Evolutionary conservation across 2,113 vertebrate genomes (phyloP).

Genomic region (Trochalopteron elliotii): DNA sequence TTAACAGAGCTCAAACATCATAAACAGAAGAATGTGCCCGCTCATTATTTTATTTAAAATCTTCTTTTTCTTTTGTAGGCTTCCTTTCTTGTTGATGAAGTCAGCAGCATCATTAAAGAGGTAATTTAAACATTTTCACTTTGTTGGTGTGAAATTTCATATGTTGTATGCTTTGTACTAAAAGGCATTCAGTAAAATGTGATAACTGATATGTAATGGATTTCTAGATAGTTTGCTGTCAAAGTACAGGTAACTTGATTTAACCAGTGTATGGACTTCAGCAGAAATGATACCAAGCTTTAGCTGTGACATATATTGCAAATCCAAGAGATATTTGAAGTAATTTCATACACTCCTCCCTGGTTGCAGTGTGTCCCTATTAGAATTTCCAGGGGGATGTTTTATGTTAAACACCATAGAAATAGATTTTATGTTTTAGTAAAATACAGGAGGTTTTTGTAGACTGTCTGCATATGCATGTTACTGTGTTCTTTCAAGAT

Average conservation of each 20-base stretch:
- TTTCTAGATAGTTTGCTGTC: not conserved
- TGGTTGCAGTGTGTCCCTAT: not conserved
- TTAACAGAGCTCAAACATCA: not conserved
- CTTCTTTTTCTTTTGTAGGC: constrained; percentile 66
- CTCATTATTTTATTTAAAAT: not conserved
- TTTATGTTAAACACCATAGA: not conserved
- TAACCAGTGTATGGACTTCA: not conserved
- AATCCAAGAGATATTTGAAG: not conserved
- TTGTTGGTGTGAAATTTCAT: not conserved
- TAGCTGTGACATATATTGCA: not conserved
- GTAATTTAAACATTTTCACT: constrained; percentile 61
- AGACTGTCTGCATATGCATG: not conserved
- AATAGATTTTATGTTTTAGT: not conserved
- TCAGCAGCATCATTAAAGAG: constrained; percentile 92
- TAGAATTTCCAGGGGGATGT: not conserved
- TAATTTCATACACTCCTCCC: not conserved
- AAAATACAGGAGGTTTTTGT: not conserved
- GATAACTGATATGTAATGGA: not conserved
- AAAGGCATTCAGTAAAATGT: not conserved
- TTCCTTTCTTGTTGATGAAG: constrained; percentile 89
- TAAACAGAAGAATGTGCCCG: not conserved
- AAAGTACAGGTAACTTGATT: not conserved
- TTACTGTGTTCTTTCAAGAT: not conserved
- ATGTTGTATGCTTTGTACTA: not conserved
- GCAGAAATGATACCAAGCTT: not conserved